Conservation (phyloP, 2,113 vertebrate species). For the Callipepla squamata region DNA sequence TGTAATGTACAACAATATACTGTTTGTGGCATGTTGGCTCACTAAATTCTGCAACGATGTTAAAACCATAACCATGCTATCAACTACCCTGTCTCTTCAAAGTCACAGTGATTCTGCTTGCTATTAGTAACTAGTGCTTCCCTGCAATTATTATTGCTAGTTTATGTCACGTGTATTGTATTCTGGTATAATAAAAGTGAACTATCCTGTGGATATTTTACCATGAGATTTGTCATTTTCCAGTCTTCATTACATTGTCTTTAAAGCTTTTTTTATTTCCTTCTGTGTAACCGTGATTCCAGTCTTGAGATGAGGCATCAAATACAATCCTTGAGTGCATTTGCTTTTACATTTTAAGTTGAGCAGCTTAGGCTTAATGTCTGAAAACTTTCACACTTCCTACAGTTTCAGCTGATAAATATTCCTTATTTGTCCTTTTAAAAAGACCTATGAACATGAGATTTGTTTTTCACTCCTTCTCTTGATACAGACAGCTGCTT, state of each 20-base stretch:
- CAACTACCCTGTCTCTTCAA: neutral
- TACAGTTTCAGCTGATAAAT: slow-evolving; percentile 19
- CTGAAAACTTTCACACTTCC: slow-evolving; percentile 13
- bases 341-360: neutral
- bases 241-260: neutral
- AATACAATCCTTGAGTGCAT: neutral
- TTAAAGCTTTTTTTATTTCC: neutral
- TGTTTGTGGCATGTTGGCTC: neutral
- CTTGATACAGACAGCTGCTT: neutral
- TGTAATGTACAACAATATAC: neutral
- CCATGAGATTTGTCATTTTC: neutral
- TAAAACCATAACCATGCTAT: neutral
- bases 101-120: neutral
- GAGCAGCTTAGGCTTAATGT: neutral
- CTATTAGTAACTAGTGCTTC: slow-evolving; percentile 6
- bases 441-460: neutral
- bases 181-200: neutral
- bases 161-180: neutral
- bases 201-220: neutral
- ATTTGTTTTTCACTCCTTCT: slow-evolving; percentile 30
- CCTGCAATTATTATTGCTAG: neutral
- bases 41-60: neutral
- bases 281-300: neutral
- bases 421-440: neutral
- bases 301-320: neutral